Conservation (phyloP, 2,797 vertebrate species). For the Sebastes minor region DNA sequence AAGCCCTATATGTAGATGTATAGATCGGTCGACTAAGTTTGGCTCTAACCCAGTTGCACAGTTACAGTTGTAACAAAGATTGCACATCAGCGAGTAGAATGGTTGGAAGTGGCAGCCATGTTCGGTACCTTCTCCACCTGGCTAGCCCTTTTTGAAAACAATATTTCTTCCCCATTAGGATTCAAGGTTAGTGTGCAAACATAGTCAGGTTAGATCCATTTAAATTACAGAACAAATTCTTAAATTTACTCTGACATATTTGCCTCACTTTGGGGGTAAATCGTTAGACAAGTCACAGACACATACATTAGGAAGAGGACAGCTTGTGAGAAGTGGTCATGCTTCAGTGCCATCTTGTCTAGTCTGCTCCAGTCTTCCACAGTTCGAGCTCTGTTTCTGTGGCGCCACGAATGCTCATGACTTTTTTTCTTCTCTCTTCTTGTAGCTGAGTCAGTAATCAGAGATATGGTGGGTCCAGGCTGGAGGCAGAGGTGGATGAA, state of each 20-base stretch:
- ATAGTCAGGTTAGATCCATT: background rate
- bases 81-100: background rate
- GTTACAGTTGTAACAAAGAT: background rate
- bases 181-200: background rate
- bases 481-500: slow-evolving; percentile 95
- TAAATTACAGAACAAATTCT: background rate
- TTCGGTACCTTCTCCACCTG: background rate
- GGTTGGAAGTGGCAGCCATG: background rate
- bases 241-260: background rate
- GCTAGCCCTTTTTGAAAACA: background rate
- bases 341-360: background rate
- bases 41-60: background rate
- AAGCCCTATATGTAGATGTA: background rate
- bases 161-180: background rate
- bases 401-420: background rate
- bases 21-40: background rate
- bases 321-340: background rate
- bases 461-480: slow-evolving; percentile 95
- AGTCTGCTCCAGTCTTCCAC: background rate
- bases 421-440: background rate
- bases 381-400: background rate
- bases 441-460: slow-evolving; percentile 93
- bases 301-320: background rate
- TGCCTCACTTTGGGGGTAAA: background rate
- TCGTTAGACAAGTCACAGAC: background rate